Base-by-base conservation (phyloP, 2,797 vertebrate genomes). In the Antennarius maculatus region DNA sequence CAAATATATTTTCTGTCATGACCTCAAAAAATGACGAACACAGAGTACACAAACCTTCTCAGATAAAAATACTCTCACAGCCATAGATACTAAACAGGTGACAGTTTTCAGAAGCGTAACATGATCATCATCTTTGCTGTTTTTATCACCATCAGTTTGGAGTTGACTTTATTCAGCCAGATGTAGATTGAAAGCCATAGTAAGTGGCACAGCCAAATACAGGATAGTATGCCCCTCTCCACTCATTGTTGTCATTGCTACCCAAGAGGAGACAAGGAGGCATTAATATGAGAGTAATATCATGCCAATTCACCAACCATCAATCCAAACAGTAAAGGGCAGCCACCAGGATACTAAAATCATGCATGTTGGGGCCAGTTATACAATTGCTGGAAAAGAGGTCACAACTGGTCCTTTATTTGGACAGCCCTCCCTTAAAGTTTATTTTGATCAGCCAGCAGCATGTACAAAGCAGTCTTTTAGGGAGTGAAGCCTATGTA, bases 1-100 rank as follows among this genome's bases (percentile, higher is more conserved):
- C 55, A 54, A 66, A 76, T 27, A 76, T 82, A 87, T 88, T 74
- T 69, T 77, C 63, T 68, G 61, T 77, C 67, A 54, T 76, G 74
- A 89, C 88, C 85, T 88, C 77, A 82, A 61, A 63, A 79, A 87
- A 84, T 77, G 82, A 76, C 85, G 66, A 31, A 11, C 27, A 39
- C 53, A 66, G 50, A 31, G 31, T 34, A 39, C 34, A 65, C 46
- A 61, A 53, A 54, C 51, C 27, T 23, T 37, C 51, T 54, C 41
- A 61, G 45, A 71, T 57, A 76, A 57, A 76, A 54, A 65, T 52
- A 49, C 34, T 51, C 18, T 29, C 34, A 47, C 67, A 67, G 7
- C 34, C 54, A 64, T 62, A 76, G 71, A 74, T 51, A 67, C 34
- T 54, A 77, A 70, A 72, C 7, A 70, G 70, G 23, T 23, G 23